Percentiles rank a stretch among this genome's conserved stretches.
Evolutionary conservation across 2,113 vertebrate species (phyloP).

Genomic region (Elephas maximus): DNA sequence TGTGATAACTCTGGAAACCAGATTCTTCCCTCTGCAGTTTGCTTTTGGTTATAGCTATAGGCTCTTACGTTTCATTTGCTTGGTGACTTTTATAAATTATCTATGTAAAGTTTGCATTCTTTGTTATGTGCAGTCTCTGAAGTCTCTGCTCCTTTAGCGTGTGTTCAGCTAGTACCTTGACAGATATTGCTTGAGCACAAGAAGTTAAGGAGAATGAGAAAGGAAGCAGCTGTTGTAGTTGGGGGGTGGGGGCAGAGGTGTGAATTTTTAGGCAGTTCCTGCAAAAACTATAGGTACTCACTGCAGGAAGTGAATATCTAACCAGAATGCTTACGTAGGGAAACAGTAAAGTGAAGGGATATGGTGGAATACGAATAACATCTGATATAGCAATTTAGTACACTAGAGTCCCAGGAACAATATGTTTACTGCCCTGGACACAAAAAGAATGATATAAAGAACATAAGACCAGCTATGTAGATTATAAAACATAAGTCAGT

Average conservation of each 20-base stretch:
- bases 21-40: background rate
- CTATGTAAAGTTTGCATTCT: no score
- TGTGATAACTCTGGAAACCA: background rate
- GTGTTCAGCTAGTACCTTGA: background rate
- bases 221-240: background rate
- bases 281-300: background rate
- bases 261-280: background rate
- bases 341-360: background rate
- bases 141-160: background rate
- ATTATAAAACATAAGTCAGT: background rate
- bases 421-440: background rate
- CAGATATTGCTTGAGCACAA: background rate
- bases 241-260: accelerated
- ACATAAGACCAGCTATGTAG: background rate
- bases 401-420: background rate
- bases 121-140: no score
- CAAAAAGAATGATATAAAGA: background rate
- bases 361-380: background rate
- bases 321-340: background rate
- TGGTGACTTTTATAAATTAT: background rate
- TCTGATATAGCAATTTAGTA: background rate
- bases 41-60: background rate
- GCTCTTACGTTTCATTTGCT: background rate
- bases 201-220: background rate
- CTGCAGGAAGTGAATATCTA: background rate